phyloP scores from a whole-genome alignment of 2,113 vertebrate genomes.

The Aleadryas rufinucha region DNA sequence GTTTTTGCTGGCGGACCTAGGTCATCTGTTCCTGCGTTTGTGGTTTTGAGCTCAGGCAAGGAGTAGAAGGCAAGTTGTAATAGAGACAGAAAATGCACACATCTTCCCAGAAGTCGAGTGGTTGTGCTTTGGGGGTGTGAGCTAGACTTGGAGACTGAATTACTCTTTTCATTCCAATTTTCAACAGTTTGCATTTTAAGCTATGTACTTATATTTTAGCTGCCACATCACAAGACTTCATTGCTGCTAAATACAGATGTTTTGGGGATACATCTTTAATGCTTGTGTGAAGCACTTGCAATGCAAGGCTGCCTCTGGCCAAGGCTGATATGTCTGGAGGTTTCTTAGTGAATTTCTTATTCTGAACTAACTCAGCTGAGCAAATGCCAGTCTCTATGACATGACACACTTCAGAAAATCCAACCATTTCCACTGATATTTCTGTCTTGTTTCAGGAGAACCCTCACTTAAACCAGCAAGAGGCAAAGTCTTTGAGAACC shows the following conservation, averaged over 20 bases:
- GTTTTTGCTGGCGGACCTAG: background rate
- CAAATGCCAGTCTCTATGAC: background rate
- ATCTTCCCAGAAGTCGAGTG: background rate
- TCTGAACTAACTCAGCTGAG: background rate
- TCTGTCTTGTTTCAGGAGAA: conserved; percentile 51
- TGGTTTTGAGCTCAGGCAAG: background rate
- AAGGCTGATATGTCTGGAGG: background rate
- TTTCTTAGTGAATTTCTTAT: background rate
- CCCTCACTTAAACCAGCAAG: background rate
- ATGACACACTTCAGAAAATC: background rate
- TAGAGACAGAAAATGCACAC: background rate
- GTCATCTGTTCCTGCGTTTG: background rate
- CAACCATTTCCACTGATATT: background rate
- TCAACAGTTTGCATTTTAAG: background rate
- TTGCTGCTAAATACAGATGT: background rate
- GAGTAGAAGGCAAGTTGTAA: background rate
- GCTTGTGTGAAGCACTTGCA: background rate
- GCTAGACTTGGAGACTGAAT: background rate
- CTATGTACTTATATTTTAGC: background rate
- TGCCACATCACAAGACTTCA: background rate
- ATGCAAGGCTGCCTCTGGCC: background rate
- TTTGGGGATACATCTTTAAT: background rate
- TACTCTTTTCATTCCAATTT: background rate
- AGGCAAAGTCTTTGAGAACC: background rate
- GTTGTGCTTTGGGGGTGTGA: background rate